Evolutionary conservation across 2,113 vertebrate species (phyloP).

Genomic region (Ciconia stormi): DNA sequence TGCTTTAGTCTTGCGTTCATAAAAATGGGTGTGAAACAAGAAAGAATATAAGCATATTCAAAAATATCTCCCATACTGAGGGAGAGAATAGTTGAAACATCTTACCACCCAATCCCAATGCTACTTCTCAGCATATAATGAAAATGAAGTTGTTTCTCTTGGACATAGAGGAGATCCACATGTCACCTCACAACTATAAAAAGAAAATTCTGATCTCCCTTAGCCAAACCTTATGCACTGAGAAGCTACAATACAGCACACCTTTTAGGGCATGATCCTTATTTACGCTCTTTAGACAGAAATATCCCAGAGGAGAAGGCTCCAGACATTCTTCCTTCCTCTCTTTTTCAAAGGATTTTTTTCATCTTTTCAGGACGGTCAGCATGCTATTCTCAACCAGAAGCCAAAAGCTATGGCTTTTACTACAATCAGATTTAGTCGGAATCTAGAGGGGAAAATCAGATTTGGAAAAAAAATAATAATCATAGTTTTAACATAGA

Average conservation of each 20-base stretch:
- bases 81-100: background rate
- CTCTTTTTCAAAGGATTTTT: conserved; percentile 34
- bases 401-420: background rate
- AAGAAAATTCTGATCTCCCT: background rate
- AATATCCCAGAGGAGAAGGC: conserved; percentile 48
- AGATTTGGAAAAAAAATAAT: background rate
- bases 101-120: background rate
- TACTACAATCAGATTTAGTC: background rate
- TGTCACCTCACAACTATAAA: background rate
- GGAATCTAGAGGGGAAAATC: background rate
- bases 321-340: conserved; percentile 66
- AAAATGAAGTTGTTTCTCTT: background rate
- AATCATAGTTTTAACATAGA: background rate
- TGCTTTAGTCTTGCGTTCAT: background rate
- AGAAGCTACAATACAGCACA: background rate
- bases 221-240: background rate
- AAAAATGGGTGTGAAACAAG: background rate
- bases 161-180: background rate
- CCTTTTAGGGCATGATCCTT: background rate
- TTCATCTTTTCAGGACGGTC: conserved; percentile 8
- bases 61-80: background rate
- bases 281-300: conserved; percentile 33
- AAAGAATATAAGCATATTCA: background rate
- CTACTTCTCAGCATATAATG: background rate
- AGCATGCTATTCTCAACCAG: background rate